Percentiles rank a stretch among this genome's conserved stretches.
These are phyloP conservation scores for Apotomis turbidana DNA, from an alignment of 2,888 invertebrate genomes.

Conservation along the genomic window DNA sequence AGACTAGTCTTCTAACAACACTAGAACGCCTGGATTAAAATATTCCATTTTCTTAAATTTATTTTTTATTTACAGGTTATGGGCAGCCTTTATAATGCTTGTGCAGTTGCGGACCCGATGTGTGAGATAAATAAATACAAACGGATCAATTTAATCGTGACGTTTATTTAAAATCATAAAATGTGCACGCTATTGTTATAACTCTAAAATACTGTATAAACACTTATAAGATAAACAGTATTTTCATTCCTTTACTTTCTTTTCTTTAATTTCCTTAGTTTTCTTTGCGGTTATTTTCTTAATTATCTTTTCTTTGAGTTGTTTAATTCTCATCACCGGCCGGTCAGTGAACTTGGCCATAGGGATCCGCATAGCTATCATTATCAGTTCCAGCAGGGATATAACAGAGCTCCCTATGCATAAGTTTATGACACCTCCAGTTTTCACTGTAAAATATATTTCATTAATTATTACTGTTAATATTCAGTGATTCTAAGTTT, in stretches of 20 bases:
- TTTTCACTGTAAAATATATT: constrained; percentile 59
- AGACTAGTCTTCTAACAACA: no score
- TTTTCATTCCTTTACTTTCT: no score
- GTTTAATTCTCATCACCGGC: constrained; percentile 16
- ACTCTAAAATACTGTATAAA: constrained; percentile 1
- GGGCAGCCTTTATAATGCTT: no score
- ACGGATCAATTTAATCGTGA: no score
- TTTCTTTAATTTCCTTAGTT: no score
- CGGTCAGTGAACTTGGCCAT: constrained; percentile 10
- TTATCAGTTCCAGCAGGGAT: constrained; percentile 67
- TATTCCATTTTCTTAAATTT: no score
- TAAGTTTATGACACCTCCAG: constrained; percentile 71
- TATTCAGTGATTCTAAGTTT: no score
- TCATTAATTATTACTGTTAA: no score
- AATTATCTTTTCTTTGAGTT: not conserved
- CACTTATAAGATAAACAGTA: not conserved
- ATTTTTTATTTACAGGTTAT: no score
- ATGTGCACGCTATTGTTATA: not conserved
- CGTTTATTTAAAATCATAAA: not conserved
- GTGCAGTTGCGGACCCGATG: no score
- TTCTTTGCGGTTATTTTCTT: not conserved
- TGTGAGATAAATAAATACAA: no score
- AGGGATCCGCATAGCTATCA: constrained; percentile 54
- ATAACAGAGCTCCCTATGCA: constrained; percentile 74
- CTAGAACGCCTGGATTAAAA: no score